Evolutionary conservation across 2,113 vertebrate species (phyloP).

Genomic region (Microcebus lehilahytsara): DNA sequence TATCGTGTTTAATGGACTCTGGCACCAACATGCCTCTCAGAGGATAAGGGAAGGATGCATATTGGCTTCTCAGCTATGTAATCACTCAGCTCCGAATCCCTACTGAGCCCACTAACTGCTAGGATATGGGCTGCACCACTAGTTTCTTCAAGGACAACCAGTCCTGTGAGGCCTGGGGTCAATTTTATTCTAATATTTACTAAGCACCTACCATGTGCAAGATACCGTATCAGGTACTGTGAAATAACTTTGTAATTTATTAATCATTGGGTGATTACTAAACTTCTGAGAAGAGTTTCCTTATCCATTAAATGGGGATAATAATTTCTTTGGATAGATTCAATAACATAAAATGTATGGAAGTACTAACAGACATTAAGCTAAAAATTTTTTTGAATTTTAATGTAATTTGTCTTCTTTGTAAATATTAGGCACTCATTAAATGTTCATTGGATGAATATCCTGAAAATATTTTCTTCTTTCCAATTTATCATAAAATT

Average conservation of each 20-base stretch:
- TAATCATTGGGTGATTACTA: neutral
- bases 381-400: neutral
- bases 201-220: neutral
- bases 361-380: neutral
- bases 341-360: neutral
- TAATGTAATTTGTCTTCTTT: slow-evolving; percentile 26
- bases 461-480: neutral
- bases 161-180: neutral
- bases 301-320: neutral
- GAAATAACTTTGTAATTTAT: neutral
- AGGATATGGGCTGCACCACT: neutral
- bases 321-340: neutral
- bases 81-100: neutral
- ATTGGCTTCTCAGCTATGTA: neutral
- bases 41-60: neutral
- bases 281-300: slow-evolving; percentile 16
- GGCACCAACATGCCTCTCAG: neutral
- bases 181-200: slow-evolving; percentile 18
- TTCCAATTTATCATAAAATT: neutral
- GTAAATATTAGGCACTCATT: slow-evolving; percentile 15
- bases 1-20: neutral
- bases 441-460: neutral
- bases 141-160: slow-evolving; percentile 12
- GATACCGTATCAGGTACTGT: neutral
- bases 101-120: neutral